A percentile compares a stretch with the other conserved stretches of the same genome.
Evolutionary conservation across 2,888 invertebrate species (phyloP).

Genomic region (Perizoma affinitatum): DNA sequence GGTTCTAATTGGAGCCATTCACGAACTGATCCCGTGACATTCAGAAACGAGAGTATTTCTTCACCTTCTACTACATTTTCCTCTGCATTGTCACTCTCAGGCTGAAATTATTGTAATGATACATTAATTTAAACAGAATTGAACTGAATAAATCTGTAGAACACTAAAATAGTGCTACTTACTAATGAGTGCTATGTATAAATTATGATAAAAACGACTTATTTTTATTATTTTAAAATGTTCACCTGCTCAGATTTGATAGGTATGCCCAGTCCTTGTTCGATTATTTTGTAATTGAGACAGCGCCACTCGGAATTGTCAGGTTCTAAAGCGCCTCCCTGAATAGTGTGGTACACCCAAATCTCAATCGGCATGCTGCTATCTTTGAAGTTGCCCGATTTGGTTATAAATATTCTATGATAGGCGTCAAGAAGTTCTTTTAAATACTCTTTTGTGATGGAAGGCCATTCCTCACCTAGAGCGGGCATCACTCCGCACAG

Average conservation of each 20-base stretch:
- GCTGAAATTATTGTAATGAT: slow-evolving; percentile 10
- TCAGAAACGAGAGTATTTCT: slow-evolving; percentile 65
- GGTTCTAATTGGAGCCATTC: slow-evolving; percentile 73
- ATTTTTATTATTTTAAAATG: slow-evolving; percentile 1
- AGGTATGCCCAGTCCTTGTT: slow-evolving; percentile 85
- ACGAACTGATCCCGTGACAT: slow-evolving; percentile 65
- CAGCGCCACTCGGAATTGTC: slow-evolving; percentile 85
- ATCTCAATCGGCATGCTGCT: slow-evolving; percentile 85
- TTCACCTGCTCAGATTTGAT: slow-evolving; percentile 60
- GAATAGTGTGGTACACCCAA: slow-evolving; percentile 85
- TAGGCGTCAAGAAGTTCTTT: slow-evolving; percentile 80
- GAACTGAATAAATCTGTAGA: background rate
- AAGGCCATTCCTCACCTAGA: slow-evolving; percentile 86
- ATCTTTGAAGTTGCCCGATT: slow-evolving; percentile 74
- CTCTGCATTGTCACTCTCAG: slow-evolving; percentile 11
- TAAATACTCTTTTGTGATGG: slow-evolving; percentile 85
- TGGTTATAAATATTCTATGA: slow-evolving; percentile 80
- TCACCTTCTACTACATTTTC: slow-evolving; percentile 42
- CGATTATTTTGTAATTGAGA: slow-evolving; percentile 86
- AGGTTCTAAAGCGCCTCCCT: slow-evolving; percentile 87
- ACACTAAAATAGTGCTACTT: background rate
- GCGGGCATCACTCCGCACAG: slow-evolving; percentile 88
- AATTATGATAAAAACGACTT: background rate
- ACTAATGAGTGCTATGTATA: too few relatives aligned
- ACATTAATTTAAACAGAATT: background rate